Base-by-base conservation (phyloP, 2,113 vertebrate genomes). In the Pycnonotus jocosus region DNA sequence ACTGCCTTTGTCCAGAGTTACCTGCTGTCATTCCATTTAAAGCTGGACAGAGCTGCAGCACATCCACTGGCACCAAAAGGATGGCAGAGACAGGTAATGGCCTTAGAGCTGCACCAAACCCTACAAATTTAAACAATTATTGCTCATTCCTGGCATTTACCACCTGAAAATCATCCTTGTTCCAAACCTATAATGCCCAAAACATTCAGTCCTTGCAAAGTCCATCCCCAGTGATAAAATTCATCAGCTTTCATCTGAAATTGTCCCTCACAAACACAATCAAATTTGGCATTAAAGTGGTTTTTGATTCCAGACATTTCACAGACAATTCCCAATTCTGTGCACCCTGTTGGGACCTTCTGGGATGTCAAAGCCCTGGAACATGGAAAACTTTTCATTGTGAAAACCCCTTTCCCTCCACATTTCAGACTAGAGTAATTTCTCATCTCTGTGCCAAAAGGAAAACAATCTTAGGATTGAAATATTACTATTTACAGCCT, bases 191-290 rank as follows among this genome's bases (percentile, higher is more conserved):
- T 1, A 21, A 20, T 0, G 5, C 38, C 60, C 66, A 15, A 7
- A 25, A 21, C 47, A 21, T 54, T 24, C 25, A 5, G 31, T 3
- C 48, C 62, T 31, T 35, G n/a, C 48, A 12, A 53, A 68, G 35
- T 11, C 45, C 38, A 53, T 42, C 37, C 53, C 37, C 42, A 53
- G 58, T 10, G 86, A 76, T 35, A 54, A 84, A 81, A 86, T 3
- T 21, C 56, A 45, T 25, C 58, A 44, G 40, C 27, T 72, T 82
- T 91, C 86, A 72, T 18, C 87, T 37, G 86, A 93, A 92, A 93
- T 38, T 31, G 44, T 90, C 51, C 60, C 86, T 44, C 45, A 62
- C 61, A n/a, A 50, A 50, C 45, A 54, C 44, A 3, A 42, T 33
- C 40, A 21, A 51, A 28, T 37, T 6, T 69, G 47, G n/a, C 64